Conservation (phyloP, 2,888 invertebrate species). For the Erebia palarica region DNA sequence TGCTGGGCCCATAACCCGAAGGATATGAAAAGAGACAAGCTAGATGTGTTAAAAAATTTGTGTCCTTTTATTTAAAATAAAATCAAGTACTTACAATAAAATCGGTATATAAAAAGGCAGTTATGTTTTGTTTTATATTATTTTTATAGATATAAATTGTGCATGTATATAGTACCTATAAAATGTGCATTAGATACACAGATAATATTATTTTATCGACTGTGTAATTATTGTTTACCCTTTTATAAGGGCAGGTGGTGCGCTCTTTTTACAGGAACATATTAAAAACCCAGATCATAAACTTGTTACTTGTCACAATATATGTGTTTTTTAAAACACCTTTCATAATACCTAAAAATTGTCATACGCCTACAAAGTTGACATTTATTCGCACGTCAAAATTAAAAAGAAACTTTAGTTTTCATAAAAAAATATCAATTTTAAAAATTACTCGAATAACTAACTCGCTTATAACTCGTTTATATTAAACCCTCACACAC, state of each 20-base stretch:
- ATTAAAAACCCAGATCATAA: conserved; percentile 19
- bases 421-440: too few relatives aligned
- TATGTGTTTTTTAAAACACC: conserved; percentile 11
- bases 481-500: too few relatives aligned
- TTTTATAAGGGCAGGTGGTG: conserved; percentile 12
- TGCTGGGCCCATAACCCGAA: conserved; percentile 91
- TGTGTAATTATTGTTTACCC: not conserved
- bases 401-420: not conserved
- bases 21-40: too few relatives aligned
- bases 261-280: not conserved
- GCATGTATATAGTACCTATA: not conserved
- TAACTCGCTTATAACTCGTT: too few relatives aligned
- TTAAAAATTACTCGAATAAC: too few relatives aligned
- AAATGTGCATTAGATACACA: not conserved
- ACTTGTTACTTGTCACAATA: conserved; percentile 18
- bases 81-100: too few relatives aligned
- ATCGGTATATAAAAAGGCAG: not conserved
- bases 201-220: not conserved
- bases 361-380: conserved; percentile 30
- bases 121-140: not conserved
- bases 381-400: conserved; percentile 28
- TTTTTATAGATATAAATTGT: not conserved
- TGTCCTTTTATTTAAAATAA: too few relatives aligned
- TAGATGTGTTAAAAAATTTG: too few relatives aligned
- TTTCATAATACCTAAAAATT: conserved; percentile 25